Percentiles rank a stretch among this genome's conserved stretches.
These are phyloP conservation scores for Drosophila willistoni DNA, from an alignment of 1,140 invertebrate genomes.

Conservation along the genomic window DNA sequence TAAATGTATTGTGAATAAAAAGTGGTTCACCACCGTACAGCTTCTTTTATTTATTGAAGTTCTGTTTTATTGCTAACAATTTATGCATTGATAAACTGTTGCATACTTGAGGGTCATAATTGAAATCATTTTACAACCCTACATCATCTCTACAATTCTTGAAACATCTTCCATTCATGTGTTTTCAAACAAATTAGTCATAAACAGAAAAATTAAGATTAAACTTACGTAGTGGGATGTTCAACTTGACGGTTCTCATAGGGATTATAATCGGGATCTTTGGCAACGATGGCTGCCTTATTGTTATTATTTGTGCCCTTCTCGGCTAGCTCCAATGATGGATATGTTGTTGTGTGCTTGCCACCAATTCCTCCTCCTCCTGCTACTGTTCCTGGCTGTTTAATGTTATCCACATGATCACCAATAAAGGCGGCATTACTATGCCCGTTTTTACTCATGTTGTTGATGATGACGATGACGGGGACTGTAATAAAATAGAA, in stretches of 20 bases:
- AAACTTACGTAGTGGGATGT: constrained; percentile 89
- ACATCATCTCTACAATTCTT: too few species aligned
- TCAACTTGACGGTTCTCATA: constrained; percentile 87
- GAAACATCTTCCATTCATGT: too few species aligned
- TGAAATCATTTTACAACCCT: too few species aligned
- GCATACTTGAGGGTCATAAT: too few species aligned
- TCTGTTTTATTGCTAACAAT: too few species aligned
- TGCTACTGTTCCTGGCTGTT: constrained; percentile 32
- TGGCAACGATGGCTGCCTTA: constrained; percentile 58
- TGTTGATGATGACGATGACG: background rate
- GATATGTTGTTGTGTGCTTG: constrained; percentile 47
- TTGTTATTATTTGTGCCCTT: constrained; percentile 83
- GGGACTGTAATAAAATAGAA: constrained; percentile 17
- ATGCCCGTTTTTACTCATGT: constrained; percentile 81
- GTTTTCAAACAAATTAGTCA: too few species aligned
- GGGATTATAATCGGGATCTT: constrained; percentile 85
- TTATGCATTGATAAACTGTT: too few species aligned
- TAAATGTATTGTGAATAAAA: too few species aligned
- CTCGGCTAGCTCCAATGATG: constrained; percentile 83
- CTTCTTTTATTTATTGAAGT: too few species aligned
- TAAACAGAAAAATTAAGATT: background rate
- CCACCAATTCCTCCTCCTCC: background rate
- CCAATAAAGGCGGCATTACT: constrained; percentile 73
- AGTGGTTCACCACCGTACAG: too few species aligned
- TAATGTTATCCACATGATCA: constrained; percentile 67